Base-by-base conservation (phyloP, 2,888 invertebrate genomes). In the Eristalis tenax region DNA sequence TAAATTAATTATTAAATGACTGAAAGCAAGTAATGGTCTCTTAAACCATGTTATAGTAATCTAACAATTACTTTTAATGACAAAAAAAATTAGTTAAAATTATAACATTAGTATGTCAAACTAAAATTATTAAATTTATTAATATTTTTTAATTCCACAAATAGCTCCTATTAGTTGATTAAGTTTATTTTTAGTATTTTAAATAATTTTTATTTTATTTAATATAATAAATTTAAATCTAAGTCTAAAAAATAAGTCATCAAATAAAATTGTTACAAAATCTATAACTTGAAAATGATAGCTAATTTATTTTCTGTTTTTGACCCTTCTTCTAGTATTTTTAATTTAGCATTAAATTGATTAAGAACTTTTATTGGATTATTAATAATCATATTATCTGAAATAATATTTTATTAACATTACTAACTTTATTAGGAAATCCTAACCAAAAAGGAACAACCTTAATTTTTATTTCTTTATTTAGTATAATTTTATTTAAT, bases 21-120 rank as follows among this genome's bases (percentile, higher is more conserved):
- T 95, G 95, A 95, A 94, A 94, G 94, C 93, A 95, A 95, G 95
- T 94, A 94, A 80, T 95, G 95, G 94, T 95, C 95, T 95, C 95
- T 95, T 95, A 95, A 95, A 95, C 94, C 94, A 95, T 90, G 91
- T 92, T 89, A 95, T 95, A 95, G 94, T 95, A 95, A 94, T 92
- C 93, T 94, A 94, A 93, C 94, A 93, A 88, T 91, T 95, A 95
- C 94, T 95, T 94, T 94, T 95, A 94, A 94, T 95, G 94, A 92
- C 94, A 79, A 79, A 76, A 65, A 75, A 66, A 65, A 75, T 65
- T 94, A 94, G 93, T 94, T 94, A 93, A 94, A 90, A 81, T n/a
- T 90, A 94, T 94, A 94, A 94, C 93, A 93, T 94, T 94, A 95
- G 94, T 93, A 94, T 95, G 95, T 96, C 95, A 95, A 94, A 93